phyloP scores from a whole-genome alignment of 2,113 vertebrate species.

The Gadus macrocephalus region DNA sequence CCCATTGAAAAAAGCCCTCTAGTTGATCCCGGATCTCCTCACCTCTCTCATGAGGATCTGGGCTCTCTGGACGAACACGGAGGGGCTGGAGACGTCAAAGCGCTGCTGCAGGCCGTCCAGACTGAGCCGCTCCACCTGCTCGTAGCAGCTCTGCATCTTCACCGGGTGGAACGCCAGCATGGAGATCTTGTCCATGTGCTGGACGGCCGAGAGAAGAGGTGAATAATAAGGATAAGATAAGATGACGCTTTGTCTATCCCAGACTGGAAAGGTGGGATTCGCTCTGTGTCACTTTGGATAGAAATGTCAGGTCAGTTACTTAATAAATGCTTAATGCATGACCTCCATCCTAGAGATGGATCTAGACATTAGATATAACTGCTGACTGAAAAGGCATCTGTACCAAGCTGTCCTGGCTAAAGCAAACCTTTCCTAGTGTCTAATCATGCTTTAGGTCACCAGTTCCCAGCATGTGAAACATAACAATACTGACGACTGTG shows the following conservation, averaged over 20 bases:
- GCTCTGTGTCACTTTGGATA: too few species aligned
- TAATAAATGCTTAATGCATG: too few species aligned
- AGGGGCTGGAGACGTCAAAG: conserved; percentile 85
- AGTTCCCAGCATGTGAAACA: too few species aligned
- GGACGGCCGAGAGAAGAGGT: conserved; percentile 1
- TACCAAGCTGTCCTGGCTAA: too few species aligned
- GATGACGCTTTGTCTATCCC: not conserved
- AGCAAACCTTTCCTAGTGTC: too few species aligned
- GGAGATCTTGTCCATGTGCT: conserved; percentile 94
- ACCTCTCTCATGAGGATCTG: conserved; percentile 96
- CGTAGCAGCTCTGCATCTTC: conserved; percentile 93
- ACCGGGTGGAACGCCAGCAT: conserved; percentile 89
- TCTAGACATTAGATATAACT: too few species aligned
- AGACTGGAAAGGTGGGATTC: not conserved
- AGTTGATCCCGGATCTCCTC: not conserved
- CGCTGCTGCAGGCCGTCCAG: conserved; percentile 89
- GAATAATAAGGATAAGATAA: not conserved
- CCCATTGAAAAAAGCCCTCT: not conserved
- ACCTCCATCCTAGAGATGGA: too few species aligned
- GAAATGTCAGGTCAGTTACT: not conserved
- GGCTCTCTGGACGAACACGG: conserved; percentile 88
- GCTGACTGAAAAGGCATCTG: too few species aligned
- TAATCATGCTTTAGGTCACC: too few species aligned
- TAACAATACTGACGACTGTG: too few species aligned
- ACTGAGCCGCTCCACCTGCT: conserved; percentile 86